Evolutionary conservation across 2,113 vertebrate species (phyloP), one percentile per base, ranked within the genome.

Genomic region (Procavia capensis): DNA sequence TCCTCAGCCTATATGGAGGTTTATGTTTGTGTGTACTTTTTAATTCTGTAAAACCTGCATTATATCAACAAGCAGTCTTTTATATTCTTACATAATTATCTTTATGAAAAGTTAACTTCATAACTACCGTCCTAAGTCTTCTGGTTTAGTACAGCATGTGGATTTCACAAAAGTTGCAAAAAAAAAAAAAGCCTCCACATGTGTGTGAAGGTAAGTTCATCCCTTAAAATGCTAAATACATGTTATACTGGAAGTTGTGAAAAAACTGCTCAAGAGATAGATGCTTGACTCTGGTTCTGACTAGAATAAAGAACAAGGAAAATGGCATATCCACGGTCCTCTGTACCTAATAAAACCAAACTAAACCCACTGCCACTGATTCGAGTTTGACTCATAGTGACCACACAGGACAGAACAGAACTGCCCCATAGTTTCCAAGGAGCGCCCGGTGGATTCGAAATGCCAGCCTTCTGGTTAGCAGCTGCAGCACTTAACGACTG

Each of bases 221-320:
- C 34, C 85, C 41, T 72, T 86, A 47, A 90, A 83, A 24, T 93
- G 17, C 83, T 36, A 64, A 83, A 41, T 78, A 2, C 13, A 63
- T 72, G 14, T 3, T 57, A 64, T 50, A 50, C 11, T 43, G 74
- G 20, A 93, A 92, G 27, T 85, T 50, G 45, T 64, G 36, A 75
- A 59, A 25, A 63, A 70, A 20, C 19, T 76, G 29, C 54, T 80
- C 57, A 83, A 2, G 1, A 88, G 61, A 82, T 20, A 85, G 36
- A 86, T 91, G 20, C 27, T 85, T 75, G n/a, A 91, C n/a, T 87
- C n/a, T 91, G 72, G 29, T 91, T 94, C 50, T 85, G 72, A 85
- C 14, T 29, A 76, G 25, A 70, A 70, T 76, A 76, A 76, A 86
- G 19, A 74, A 91, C 6, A 78, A 63, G 61, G 81, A 85, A 92